Evolutionary conservation across 2,888 invertebrate genomes (phyloP), one percentile per base, ranked within the genome.

Genomic region (Meganola albula): DNA sequence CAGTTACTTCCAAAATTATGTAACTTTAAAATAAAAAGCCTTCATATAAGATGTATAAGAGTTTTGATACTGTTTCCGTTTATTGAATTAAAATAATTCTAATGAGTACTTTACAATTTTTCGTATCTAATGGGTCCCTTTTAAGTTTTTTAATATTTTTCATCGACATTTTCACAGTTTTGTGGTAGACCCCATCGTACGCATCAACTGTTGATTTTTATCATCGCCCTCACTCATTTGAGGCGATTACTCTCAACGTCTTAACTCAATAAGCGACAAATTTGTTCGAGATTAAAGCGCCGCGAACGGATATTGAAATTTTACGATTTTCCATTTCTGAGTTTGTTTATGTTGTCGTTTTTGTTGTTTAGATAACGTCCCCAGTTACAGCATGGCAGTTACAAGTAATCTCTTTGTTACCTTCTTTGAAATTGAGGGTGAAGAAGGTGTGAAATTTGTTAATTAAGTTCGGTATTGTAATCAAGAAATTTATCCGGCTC

Each of bases 241-340:
- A 44, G 38, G 48, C 39, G 41, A 56, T 49, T 37, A 35, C 39
- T 29, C 44, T 43, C 31, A 40, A 48, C 42, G 41, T 34, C 34
- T 37, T 56, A 54, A 61, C 59, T 58, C 55, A 54, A 52, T 55
- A 55, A 34, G 58, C 54, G 66, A 70, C 72, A 63, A 66, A 66
- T 67, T 65, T 55, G 59, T 52, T 53, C 40, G 48, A 70, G 67
- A 74, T 72, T 63, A 68, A 74, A 58, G 55, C 58, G 54, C 51
- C 44, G 57, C 48, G 49, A 59, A 62, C 65, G 69, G 69, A 69
- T 70, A 74, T 71, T 69, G 68, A 69, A 63, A 67, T 71, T 68
- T 73, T 63, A 69, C 67, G 62, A 69, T 54, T 44, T 43, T 41
- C 43, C 48, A 52, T 62, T 59, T 44, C 62, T 48, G 31, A 55